phyloP scores from a whole-genome alignment of 2,113 vertebrate genomes.

The Pyrgilauda ruficollis region DNA sequence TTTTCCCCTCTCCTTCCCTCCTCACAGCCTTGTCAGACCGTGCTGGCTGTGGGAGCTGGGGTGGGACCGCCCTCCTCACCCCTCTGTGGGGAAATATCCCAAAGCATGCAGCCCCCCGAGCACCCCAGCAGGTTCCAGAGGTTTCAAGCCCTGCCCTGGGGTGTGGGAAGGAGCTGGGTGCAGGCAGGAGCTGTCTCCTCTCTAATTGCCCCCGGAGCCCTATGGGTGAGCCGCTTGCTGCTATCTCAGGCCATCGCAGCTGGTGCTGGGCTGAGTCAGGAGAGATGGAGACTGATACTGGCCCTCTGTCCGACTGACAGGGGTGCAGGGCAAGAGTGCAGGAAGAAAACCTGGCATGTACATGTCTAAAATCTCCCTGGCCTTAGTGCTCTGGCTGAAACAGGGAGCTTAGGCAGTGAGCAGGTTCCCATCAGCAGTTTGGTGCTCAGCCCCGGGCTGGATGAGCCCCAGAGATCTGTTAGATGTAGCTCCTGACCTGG shows the following conservation, averaged over 20 bases:
- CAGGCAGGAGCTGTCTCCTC: slow-evolving; percentile 26
- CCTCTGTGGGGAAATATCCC: not conserved
- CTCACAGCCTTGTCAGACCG: not conserved
- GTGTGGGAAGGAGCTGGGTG: not conserved
- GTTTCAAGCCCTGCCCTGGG: not conserved
- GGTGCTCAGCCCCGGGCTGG: not conserved
- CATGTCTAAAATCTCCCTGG: not conserved
- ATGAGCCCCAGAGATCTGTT: not conserved
- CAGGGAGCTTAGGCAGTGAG: not conserved
- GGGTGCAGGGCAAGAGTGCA: not conserved
- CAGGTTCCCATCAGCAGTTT: not conserved
- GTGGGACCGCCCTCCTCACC: not conserved
- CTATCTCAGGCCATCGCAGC: not conserved
- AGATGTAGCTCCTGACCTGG: not conserved
- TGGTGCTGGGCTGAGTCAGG: not conserved
- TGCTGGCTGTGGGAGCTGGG: not conserved
- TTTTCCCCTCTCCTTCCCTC: not conserved
- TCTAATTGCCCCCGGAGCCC: not conserved
- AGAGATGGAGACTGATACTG: slow-evolving; percentile 13
- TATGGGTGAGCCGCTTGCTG: not conserved
- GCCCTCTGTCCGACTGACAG: not conserved
- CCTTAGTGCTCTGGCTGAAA: not conserved
- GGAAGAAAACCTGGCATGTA: not conserved
- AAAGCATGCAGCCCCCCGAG: not conserved
- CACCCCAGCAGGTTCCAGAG: not conserved